Conservation (phyloP, 2,797 vertebrate genomes). For the Remorina albescens region DNA sequence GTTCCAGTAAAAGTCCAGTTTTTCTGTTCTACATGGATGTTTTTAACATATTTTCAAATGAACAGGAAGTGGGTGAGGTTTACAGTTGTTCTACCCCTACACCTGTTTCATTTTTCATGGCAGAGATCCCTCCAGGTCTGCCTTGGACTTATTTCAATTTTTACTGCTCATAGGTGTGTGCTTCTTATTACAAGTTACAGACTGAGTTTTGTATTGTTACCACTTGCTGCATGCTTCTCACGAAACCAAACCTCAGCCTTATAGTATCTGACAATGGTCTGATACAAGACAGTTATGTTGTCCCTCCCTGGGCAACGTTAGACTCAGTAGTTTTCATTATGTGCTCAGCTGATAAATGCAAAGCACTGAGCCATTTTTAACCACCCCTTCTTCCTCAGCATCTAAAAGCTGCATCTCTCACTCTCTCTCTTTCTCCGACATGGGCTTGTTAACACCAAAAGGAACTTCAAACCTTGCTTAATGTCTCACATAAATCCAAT, state of each 20-base stretch:
- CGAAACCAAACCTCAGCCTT: slow-evolving; percentile 29
- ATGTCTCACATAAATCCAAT: slow-evolving; percentile 70
- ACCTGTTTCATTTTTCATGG: slow-evolving; percentile 8
- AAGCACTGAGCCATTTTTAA: slow-evolving; percentile 34
- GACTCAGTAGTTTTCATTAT: slow-evolving; percentile 39
- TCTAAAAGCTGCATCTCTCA: slow-evolving; percentile 35
- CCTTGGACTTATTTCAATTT: slow-evolving; percentile 19
- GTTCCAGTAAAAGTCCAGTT: not conserved
- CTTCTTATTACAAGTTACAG: slow-evolving; percentile 6
- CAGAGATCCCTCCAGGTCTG: slow-evolving; percentile 18
- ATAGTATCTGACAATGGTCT: slow-evolving; percentile 21
- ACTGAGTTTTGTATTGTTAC: slow-evolving; percentile 13
- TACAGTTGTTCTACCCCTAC: not conserved
- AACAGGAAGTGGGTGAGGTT: not conserved
- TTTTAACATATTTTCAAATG: not conserved
- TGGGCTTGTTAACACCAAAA: slow-evolving; percentile 64
- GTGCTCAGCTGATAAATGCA: slow-evolving; percentile 38
- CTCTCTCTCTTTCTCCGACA: slow-evolving; percentile 42
- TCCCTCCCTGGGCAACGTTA: slow-evolving; percentile 17
- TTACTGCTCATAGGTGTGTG: not conserved
- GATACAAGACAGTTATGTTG: slow-evolving; percentile 16
- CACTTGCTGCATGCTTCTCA: slow-evolving; percentile 1
- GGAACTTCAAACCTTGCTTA: slow-evolving; percentile 68
- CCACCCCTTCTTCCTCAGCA: slow-evolving; percentile 35
- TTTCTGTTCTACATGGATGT: not conserved